Percentiles rank a stretch among this genome's conserved stretches.
Evolutionary conservation across 2,888 invertebrate genomes (phyloP).

Genomic region (Automeris io): DNA sequence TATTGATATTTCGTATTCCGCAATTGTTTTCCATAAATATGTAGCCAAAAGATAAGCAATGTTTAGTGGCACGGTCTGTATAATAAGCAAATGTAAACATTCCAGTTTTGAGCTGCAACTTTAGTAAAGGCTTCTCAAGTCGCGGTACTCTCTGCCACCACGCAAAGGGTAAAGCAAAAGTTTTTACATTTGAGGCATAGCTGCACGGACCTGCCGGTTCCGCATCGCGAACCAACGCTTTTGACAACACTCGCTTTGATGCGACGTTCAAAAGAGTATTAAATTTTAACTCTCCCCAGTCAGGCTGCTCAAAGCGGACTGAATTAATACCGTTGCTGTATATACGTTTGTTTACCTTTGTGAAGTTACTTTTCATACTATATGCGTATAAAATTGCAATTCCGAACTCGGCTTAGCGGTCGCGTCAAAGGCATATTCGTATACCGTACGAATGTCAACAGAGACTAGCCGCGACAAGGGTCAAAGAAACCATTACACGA

Average conservation of each 20-base stretch:
- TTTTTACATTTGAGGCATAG: slow-evolving; percentile 68
- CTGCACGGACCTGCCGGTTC: slow-evolving; percentile 54
- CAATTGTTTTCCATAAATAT: neutral
- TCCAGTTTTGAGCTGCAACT: slow-evolving; percentile 65
- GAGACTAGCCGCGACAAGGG: slow-evolving; percentile 48
- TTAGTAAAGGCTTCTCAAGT: slow-evolving; percentile 65
- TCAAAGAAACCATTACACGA: slow-evolving; percentile 58
- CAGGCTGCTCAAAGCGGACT: slow-evolving; percentile 50
- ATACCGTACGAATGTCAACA: slow-evolving; percentile 44
- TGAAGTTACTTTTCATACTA: slow-evolving; percentile 11
- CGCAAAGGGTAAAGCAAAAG: slow-evolving; percentile 68
- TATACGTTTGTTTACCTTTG: slow-evolving; percentile 32
- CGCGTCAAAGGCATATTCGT: slow-evolving; percentile 45
- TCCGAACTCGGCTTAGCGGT: slow-evolving; percentile 35
- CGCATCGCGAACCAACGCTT: slow-evolving; percentile 60
- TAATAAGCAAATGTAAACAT: slow-evolving; percentile 68
- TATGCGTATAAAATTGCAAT: slow-evolving; percentile 14
- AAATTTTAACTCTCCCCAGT: slow-evolving; percentile 57
- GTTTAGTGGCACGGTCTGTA: slow-evolving; percentile 30
- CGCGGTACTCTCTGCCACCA: slow-evolving; percentile 48
- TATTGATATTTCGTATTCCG: slow-evolving; percentile 17
- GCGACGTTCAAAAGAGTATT: slow-evolving; percentile 54
- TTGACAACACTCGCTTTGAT: slow-evolving; percentile 71
- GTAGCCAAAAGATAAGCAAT: neutral
- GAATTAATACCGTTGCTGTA: slow-evolving; percentile 54